Conservation (phyloP, 2,888 invertebrate species). For the Torymus aiolomorphi region DNA sequence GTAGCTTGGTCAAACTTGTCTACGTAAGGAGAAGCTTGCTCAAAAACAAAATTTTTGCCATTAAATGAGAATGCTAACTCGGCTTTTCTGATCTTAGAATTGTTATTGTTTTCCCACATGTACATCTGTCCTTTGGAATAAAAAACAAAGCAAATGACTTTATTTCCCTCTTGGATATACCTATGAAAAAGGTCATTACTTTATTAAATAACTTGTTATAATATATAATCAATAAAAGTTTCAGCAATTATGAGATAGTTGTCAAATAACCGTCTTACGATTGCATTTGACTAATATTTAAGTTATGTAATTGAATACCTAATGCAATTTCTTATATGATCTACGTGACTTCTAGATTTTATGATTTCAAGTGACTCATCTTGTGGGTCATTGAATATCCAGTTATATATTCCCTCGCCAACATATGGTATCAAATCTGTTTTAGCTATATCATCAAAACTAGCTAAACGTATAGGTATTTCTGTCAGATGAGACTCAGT, state of each 20-base stretch:
- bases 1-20: constrained; percentile 24
- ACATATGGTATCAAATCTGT: constrained; percentile 16
- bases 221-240: no score
- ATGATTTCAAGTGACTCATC: background rate
- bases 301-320: constrained; percentile 6
- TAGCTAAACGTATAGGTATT: background rate
- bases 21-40: constrained; percentile 34
- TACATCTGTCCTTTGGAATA: constrained; percentile 34
- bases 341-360: background rate
- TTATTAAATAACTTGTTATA: no score
- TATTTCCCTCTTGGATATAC: background rate
- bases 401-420: background rate
- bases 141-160: constrained; percentile 27
- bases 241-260: no score
- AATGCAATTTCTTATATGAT: background rate
- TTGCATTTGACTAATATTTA: no score
- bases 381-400: constrained; percentile 21
- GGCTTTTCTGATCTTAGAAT: constrained; percentile 6
- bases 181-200: background rate
- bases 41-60: constrained; percentile 35
- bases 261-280: no score
- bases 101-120: background rate
- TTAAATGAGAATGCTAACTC: constrained; percentile 1
- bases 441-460: constrained; percentile 2
- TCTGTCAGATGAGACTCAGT: constrained; percentile 14